phyloP scores from a whole-genome alignment of 2,113 vertebrate genomes.

The Poicephalus gulielmi region DNA sequence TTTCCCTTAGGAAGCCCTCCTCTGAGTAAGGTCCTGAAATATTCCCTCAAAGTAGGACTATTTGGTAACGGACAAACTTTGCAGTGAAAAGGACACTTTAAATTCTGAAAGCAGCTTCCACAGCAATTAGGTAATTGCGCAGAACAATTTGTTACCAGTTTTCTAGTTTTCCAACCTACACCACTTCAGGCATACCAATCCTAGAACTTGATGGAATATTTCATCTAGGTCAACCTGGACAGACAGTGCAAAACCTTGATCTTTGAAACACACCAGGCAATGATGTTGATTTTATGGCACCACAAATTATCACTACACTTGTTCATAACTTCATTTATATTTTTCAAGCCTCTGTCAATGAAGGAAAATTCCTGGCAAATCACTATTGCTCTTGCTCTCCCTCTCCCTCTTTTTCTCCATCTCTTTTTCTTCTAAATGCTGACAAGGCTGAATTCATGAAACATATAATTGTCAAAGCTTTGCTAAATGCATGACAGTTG shows the following conservation, averaged over 20 bases:
- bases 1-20: neutral
- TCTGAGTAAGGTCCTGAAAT: neutral
- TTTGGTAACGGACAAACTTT: neutral
- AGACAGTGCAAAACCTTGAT: neutral
- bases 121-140: neutral
- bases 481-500: slow-evolving; percentile 29
- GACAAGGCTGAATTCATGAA: slow-evolving; percentile 3
- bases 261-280: neutral
- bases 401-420: neutral
- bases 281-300: neutral
- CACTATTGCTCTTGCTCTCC: neutral
- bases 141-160: neutral
- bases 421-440: slow-evolving; percentile 9
- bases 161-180: neutral
- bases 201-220: neutral
- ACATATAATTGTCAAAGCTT: neutral
- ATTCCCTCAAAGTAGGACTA: neutral
- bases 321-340: neutral
- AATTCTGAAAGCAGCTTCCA: neutral
- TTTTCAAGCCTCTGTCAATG: neutral
- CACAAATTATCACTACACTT: neutral
- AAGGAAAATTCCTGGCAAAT: neutral
- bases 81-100: neutral
- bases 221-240: neutral
- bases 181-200: neutral